Evolutionary conservation across 2,113 vertebrate species (phyloP).

Genomic region (Grus americana): DNA sequence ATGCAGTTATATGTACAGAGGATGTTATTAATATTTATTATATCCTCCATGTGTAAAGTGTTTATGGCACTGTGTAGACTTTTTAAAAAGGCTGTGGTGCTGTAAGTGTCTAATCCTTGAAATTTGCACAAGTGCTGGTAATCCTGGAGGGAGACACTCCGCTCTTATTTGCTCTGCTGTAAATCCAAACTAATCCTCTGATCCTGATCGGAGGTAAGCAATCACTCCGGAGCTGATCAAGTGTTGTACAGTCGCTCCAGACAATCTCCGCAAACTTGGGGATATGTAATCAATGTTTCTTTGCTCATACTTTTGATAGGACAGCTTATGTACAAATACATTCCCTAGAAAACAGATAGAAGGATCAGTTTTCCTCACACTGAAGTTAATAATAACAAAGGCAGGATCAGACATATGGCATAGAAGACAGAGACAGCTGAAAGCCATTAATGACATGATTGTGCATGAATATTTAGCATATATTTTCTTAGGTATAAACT

Average conservation of each 20-base stretch:
- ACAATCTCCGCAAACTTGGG: neutral
- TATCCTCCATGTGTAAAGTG: neutral
- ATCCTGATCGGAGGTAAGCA: neutral
- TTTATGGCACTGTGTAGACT: neutral
- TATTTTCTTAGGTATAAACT: neutral
- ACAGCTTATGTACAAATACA: neutral
- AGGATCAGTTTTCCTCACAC: neutral
- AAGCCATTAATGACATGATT: neutral
- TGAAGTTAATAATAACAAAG: neutral
- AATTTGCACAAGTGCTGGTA: neutral
- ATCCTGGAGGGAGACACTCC: neutral
- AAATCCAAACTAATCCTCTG: slow-evolving; percentile 3
- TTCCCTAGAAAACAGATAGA: neutral
- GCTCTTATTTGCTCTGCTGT: neutral
- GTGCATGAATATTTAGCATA: neutral
- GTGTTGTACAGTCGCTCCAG: neutral
- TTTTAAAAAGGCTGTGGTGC: neutral
- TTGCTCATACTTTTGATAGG: neutral
- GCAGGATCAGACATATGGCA: neutral
- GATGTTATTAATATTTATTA: neutral
- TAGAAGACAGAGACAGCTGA: neutral
- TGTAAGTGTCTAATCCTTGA: neutral
- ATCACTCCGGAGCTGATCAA: neutral
- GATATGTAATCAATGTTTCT: neutral
- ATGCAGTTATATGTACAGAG: neutral